Percentiles rank a stretch among this genome's conserved stretches.
Conservation (phyloP, 2,888 invertebrate genomes). For the Criorhina ranunculi region DNA sequence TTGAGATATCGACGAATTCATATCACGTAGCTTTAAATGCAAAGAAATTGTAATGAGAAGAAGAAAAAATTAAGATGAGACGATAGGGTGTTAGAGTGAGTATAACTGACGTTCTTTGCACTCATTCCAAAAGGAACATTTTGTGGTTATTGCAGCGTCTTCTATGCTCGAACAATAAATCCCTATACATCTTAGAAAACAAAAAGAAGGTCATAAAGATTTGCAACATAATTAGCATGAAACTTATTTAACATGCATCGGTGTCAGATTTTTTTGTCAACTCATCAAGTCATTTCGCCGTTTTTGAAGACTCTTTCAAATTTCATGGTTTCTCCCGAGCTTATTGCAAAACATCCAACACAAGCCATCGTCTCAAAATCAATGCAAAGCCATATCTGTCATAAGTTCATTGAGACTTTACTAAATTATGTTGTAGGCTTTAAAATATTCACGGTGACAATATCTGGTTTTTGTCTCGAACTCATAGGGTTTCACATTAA, state of each 20-base stretch:
- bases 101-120: no score
- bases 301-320: no score
- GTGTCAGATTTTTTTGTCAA: neutral
- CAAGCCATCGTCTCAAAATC: neutral
- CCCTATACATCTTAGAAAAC: no score
- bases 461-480: neutral
- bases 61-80: no score
- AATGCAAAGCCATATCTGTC: neutral
- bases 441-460: conserved; percentile 9
- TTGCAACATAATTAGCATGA: neutral
- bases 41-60: neutral
- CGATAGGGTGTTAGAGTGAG: no score
- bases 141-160: no score
- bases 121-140: no score
- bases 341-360: neutral
- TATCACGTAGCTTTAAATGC: conserved; percentile 23
- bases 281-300: no score
- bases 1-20: conserved; percentile 41
- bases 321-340: neutral
- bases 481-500: neutral
- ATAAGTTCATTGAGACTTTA: neutral
- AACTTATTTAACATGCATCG: conserved; percentile 10
- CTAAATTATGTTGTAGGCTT: neutral
- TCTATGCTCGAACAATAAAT: no score
- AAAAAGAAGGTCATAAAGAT: neutral